Conservation (phyloP, 2,888 invertebrate genomes). For the Lasioglossum figueresi region DNA sequence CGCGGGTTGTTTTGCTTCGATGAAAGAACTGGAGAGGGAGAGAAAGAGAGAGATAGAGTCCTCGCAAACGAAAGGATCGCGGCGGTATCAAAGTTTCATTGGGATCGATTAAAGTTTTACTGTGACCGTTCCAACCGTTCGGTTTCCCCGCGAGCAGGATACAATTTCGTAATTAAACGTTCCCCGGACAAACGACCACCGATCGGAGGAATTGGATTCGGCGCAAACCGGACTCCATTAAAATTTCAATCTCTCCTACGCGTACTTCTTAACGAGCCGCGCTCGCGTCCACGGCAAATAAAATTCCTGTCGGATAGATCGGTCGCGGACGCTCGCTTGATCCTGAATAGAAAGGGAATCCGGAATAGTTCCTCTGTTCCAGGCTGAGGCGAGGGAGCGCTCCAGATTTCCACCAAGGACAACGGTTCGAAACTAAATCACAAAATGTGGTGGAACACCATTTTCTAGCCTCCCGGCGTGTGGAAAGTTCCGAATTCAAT, state of each 20-base stretch:
- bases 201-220: slow-evolving; percentile 24
- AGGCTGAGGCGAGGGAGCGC: background rate
- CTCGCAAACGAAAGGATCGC: background rate
- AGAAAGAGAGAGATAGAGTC: background rate
- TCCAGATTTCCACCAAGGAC: background rate
- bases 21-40: background rate
- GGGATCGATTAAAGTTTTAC: background rate
- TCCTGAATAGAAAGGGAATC: background rate
- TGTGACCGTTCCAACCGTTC: background rate
- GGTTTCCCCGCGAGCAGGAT: background rate
- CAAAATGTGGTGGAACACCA: too few species aligned
- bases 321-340: background rate
- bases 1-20: background rate
- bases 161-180: slow-evolving; percentile 37
- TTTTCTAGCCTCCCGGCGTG: background rate
- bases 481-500: background rate
- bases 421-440: background rate
- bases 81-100: slow-evolving; percentile 1
- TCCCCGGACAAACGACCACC: background rate
- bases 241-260: slow-evolving; percentile 39
- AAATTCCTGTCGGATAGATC: slow-evolving; percentile 14
- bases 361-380: background rate
- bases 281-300: slow-evolving; percentile 3
- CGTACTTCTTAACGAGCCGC: slow-evolving; percentile 32
- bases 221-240: slow-evolving; percentile 6